Conservation (phyloP, 2,113 vertebrate genomes). For the Otus sunia region DNA sequence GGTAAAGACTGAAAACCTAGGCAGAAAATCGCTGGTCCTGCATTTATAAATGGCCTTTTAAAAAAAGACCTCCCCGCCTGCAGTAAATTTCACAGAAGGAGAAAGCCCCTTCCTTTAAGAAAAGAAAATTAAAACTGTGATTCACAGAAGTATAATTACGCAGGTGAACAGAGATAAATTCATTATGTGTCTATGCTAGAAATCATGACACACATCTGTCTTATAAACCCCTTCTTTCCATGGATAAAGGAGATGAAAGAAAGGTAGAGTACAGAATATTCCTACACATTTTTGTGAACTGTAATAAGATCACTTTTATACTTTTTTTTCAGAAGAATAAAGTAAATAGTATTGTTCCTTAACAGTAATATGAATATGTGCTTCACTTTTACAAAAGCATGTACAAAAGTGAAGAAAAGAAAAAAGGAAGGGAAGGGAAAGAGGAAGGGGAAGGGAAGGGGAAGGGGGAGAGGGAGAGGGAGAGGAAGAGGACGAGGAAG, state of each 20-base stretch:
- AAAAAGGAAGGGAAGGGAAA: too few relatives aligned
- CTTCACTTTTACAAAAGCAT: not conserved
- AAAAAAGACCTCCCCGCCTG: not conserved
- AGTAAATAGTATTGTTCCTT: not conserved
- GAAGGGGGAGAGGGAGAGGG: too few relatives aligned
- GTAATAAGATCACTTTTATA: not conserved
- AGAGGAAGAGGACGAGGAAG: too few relatives aligned
- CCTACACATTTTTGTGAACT: not conserved
- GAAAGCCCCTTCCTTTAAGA: not conserved
- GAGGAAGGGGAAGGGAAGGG: too few relatives aligned
- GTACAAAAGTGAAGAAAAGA: not conserved
- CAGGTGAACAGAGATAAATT: not conserved
- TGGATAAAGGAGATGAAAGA: not conserved
- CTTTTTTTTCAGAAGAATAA: not conserved
- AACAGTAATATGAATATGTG: not conserved
- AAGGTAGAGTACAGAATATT: not conserved
- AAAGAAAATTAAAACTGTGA: not conserved
- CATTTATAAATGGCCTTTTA: not conserved
- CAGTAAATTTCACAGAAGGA: not conserved
- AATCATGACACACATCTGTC: not conserved
- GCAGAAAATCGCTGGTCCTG: not conserved
- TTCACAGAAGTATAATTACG: not conserved
- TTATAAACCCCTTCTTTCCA: not conserved
- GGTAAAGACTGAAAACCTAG: not conserved
- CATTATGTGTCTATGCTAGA: not conserved